Base-by-base conservation (phyloP, 1,140 invertebrate species). In the Macrosteles quadrilineatus region DNA sequence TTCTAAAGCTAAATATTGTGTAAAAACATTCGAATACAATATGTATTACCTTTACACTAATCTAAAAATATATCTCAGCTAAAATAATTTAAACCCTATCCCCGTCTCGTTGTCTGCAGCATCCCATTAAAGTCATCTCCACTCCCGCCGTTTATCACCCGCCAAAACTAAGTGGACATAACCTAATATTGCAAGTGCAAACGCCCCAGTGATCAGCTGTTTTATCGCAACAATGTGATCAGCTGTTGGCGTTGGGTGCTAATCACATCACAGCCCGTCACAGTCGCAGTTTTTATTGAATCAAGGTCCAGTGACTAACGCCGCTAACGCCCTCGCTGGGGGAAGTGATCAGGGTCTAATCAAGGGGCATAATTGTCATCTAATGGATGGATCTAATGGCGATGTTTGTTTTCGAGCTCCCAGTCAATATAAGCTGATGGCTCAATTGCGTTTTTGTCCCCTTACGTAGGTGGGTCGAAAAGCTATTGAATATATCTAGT, bases 281-380 rank as follows among this genome's bases (percentile, higher is more conserved):
- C 14, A 11, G 47, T 50, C 14, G n/a, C 47, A 50, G 47, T 50
- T 50, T 50, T 50, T 50, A 50, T 50, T 50, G 47, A 50, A 50
- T 50, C 32, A 50, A 50, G 47, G 47, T 19, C 47, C 47, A n/a
- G 47, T 50, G 47, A 50, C 14, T 50, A 50, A 50, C 47, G 47
- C 47, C 14, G n/a, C 14, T 50, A 50, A 50, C 47, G 47, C 47
- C 14, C 32, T 36, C 32, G 32, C 4, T 36, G 32, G 32, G 4
- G 47, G 47, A n/a, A n/a, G n/a, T 21, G 47, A 50, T 50, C 47
- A 50, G 47, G 47, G 4, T n/a, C 47, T 50, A 50, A 50, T 50
- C 47, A 50, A 4, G 47, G 47, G 47, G 47, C 47, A 50, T 50
- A 50, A 50, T 50, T 50, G 47, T 19, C 4, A n/a, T 50, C 4